Base-by-base conservation (phyloP, 2,888 invertebrate species). In the Trimorus sp. region DNA sequence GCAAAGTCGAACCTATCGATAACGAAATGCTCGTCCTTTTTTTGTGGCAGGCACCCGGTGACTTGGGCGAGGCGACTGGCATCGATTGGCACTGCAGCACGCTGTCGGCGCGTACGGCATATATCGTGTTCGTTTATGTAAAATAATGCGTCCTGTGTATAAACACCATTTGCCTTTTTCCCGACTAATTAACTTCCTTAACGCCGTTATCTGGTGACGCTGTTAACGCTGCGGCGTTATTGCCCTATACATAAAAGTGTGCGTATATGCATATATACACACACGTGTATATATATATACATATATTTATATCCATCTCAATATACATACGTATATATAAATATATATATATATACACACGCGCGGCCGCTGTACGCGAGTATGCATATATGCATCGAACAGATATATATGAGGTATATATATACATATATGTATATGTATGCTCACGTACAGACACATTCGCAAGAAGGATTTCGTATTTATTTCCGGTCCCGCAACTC, bases 191-290 rank as follows among this genome's bases (percentile, higher is more conserved):
- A 74, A 79, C 75, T 73, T 74, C 69, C 74, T 63, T 75, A 81
- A 83, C 71, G 82, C 71, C 71, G 80, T 76, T 80, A 75, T 76
- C 75, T 65, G 70, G 75, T 70, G 75, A 75, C 66, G 76, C 71
- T 71, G 76, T 70, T 66, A 59, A 70, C 75, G 75, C 75, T 38
- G 62, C 73, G 71, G 71, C 82, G 74, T 82, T 79, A 73, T 78
- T 79, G 69, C 56, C 60, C 81, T 71, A 80, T 75, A 80, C 70
- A 80, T 70, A 79, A 68, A 65, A 49, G 42, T 36, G 83, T 85
- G 68, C 70, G 85, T 85, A 85, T 85, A 86, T 87, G 86, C 87
- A 87, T 84, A 69, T 74, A 82, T 81, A 84, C 75, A 66, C 82
- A 84, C 85, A 84, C 85, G 14, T 37, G 26, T 16, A 87, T 85